Base-by-base conservation (phyloP, 2,797 vertebrate genomes). In the Esox masquinongy region DNA sequence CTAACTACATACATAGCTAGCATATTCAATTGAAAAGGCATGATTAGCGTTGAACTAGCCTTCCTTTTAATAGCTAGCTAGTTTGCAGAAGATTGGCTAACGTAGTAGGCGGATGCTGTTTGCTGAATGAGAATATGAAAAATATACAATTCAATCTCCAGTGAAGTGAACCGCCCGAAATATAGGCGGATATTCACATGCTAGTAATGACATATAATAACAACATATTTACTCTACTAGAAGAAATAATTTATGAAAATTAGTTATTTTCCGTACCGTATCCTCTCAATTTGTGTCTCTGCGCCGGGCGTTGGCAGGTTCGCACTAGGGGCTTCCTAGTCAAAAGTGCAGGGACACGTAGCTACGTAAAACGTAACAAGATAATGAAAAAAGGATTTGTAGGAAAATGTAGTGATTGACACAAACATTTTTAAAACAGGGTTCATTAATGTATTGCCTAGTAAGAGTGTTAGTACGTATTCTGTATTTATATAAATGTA, bases 261-360 rank as follows among this genome's bases (percentile, higher is more conserved):
- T 69, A n/a, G 69, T 43, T 50, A 26, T 53, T 39, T 75, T 39
- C 72, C 91, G 74, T 88, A 94, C 94, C 94, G 92, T 90, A 79
- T 92, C 87, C 88, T 88, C 79, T 87, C 77, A 76, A 83, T 89
- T 89, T 86, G 89, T 89, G 87, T 94, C 86, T 93, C 78, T 91
- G 85, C 89, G 88, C 93, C 94, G 94, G 94, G 94, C 94, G 94
- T 95, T 94, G 94, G 92, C 94, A 94, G 90, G 89, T 94, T 89
- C 80, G 88, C 72, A 79, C 90, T 90, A 84, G 93, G 94, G 94
- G 94, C 90, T 95, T 94, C 93, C 92, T 86, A 89, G 74, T 83
- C 89, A 88, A 70, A 83, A 79, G 77, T 83, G 87, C 93, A 95
- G 92, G 94, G 94, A 88, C 93, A 85, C 76, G 86, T 75, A n/a